phyloP scores from a whole-genome alignment of 1,140 invertebrate species.

The Dendrolimus punctatus region DNA sequence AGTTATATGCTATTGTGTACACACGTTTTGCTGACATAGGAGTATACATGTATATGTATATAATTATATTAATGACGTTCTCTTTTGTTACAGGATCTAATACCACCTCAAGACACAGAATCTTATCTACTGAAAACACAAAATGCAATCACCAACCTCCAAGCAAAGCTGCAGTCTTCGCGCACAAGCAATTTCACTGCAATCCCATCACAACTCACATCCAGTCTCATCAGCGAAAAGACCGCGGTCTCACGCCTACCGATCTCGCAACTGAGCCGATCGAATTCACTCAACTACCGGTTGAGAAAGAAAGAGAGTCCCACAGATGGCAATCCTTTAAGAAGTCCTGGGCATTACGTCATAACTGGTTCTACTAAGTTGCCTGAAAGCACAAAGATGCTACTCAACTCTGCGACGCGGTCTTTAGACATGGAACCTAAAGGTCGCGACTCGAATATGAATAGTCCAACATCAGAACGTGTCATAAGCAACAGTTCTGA shows the following conservation, averaged over 20 bases:
- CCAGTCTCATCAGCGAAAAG: conserved; percentile 60
- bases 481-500: conserved; percentile 58
- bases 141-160: conserved; percentile 78
- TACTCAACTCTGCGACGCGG: conserved; percentile 48
- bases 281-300: conserved; percentile 66
- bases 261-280: conserved; percentile 60
- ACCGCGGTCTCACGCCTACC: conserved; percentile 57
- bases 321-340: conserved; percentile 53
- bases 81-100: conserved; percentile 65
- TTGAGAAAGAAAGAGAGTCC: conserved; percentile 52
- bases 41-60: neutral
- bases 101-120: conserved; percentile 74
- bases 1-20: too few species aligned
- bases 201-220: conserved; percentile 51
- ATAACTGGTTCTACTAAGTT: conserved; percentile 58
- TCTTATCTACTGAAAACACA: conserved; percentile 78
- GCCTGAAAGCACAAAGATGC: conserved; percentile 43
- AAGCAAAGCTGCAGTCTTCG: conserved; percentile 66
- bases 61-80: conserved; percentile 5
- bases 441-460: conserved; percentile 54
- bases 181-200: conserved; percentile 40
- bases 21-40: too few species aligned
- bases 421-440: conserved; percentile 55
- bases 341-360: conserved; percentile 66
- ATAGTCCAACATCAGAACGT: conserved; percentile 49